Percentiles rank a stretch among this genome's conserved stretches.
Conservation (phyloP, 2,888 invertebrate genomes). For the Acrobasis repandana region DNA sequence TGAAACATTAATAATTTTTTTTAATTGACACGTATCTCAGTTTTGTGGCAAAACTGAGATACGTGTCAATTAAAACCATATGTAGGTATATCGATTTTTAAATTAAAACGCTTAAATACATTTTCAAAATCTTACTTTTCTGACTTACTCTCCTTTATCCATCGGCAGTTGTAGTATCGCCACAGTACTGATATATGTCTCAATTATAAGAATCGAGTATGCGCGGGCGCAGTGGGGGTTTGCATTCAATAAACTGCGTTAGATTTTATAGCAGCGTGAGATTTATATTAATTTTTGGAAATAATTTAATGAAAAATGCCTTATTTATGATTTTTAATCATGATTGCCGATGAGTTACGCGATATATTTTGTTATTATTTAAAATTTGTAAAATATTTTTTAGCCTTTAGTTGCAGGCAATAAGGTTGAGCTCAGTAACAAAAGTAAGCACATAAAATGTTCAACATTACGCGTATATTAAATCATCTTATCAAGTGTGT, state of each 20-base stretch:
- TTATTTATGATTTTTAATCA: conserved; percentile 30
- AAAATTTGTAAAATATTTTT: not conserved
- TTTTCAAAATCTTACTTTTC: conserved; percentile 13
- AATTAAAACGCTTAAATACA: not conserved
- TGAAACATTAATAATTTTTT: no score
- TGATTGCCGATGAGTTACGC: conserved; percentile 10
- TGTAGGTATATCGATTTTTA: no score
- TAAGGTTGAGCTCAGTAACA: no score
- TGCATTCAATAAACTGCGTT: conserved; percentile 52
- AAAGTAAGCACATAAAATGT: no score
- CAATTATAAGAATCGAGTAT: conserved; percentile 59
- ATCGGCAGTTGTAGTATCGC: conserved; percentile 32
- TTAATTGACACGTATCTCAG: no score
- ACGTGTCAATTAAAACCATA: no score
- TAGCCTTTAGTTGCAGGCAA: not conserved
- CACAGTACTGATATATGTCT: conserved; percentile 65
- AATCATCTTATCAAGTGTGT: no score
- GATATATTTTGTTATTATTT: not conserved
- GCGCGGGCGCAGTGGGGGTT: conserved; percentile 61
- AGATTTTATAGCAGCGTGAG: conserved; percentile 49
- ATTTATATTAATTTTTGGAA: conserved; percentile 39
- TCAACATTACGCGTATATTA: no score
- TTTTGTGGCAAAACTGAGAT: no score
- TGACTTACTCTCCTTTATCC: conserved; percentile 34
- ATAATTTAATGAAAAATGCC: conserved; percentile 40